Percentiles rank a stretch among this genome's conserved stretches.
Evolutionary conservation across 2,888 invertebrate species (phyloP).

Genomic region (Electrophaes corylata): DNA sequence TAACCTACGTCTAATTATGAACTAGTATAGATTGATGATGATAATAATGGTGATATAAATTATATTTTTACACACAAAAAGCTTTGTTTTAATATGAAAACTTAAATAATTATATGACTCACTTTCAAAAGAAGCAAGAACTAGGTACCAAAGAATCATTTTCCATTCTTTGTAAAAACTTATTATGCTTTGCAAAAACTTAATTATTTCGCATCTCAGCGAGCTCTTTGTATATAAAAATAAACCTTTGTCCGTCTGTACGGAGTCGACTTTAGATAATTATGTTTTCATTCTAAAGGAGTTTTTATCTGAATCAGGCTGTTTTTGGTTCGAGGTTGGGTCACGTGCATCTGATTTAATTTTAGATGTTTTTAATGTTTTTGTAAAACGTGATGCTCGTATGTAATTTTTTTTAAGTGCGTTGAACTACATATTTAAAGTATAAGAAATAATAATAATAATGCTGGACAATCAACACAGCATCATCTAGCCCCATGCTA

Average conservation of each 20-base stretch:
- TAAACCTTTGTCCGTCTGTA: slow-evolving; percentile 55
- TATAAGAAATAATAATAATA: too few relatives aligned
- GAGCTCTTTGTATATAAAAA: slow-evolving; percentile 55
- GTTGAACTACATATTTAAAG: too few relatives aligned
- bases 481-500: too few relatives aligned
- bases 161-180: slow-evolving; percentile 8
- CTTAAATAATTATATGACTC: neutral
- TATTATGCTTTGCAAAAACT: slow-evolving; percentile 44
- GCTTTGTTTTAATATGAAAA: neutral
- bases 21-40: too few relatives aligned
- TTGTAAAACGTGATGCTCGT: neutral
- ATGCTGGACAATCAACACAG: too few relatives aligned
- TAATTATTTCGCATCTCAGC: slow-evolving; percentile 47
- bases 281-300: slow-evolving; percentile 31
- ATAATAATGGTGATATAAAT: too few relatives aligned
- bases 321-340: slow-evolving; percentile 30
- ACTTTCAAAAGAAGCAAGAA: slow-evolving; percentile 3
- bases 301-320: slow-evolving; percentile 31
- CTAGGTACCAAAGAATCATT: slow-evolving; percentile 12
- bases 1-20: too few relatives aligned
- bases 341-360: slow-evolving; percentile 32
- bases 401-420: neutral
- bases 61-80: neutral
- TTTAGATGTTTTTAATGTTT: slow-evolving; percentile 1
- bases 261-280: slow-evolving; percentile 42